Evolutionary conservation across 2,797 vertebrate species (phyloP).

Genomic region (Lateolabrax maculatus): DNA sequence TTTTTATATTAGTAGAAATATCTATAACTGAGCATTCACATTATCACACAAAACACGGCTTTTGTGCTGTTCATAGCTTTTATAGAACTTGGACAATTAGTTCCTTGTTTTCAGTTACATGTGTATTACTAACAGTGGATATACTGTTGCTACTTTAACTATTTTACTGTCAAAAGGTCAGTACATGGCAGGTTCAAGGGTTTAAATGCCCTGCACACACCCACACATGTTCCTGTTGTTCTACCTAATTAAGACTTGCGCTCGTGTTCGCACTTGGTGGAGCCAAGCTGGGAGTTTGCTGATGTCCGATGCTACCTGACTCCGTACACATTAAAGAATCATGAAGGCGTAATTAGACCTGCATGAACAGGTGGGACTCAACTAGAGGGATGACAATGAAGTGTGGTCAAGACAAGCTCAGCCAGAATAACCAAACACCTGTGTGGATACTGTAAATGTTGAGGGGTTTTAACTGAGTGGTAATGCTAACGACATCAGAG

Average conservation of each 20-base stretch:
- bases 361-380: not conserved
- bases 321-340: not conserved
- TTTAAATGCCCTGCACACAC: not conserved
- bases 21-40: conserved; percentile 1
- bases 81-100: not conserved
- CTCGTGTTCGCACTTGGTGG: not conserved
- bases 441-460: not conserved
- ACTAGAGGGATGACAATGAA: not conserved
- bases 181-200: not conserved
- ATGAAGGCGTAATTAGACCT: not conserved
- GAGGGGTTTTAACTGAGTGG: not conserved
- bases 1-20: not conserved
- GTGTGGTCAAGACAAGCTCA: not conserved
- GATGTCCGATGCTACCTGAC: not conserved
- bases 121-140: not conserved
- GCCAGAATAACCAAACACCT: not conserved
- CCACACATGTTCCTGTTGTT: not conserved
- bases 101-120: not conserved
- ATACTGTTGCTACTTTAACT: not conserved
- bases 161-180: not conserved
- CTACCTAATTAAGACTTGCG: not conserved
- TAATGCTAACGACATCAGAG: not conserved
- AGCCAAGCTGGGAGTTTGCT: not conserved
- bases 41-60: conserved; percentile 1
- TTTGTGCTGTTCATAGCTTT: not conserved